phyloP scores from a whole-genome alignment of 30 jellyfish, hydroid and myxozoan genomes.

The Clytia hemisphaerica region DNA sequence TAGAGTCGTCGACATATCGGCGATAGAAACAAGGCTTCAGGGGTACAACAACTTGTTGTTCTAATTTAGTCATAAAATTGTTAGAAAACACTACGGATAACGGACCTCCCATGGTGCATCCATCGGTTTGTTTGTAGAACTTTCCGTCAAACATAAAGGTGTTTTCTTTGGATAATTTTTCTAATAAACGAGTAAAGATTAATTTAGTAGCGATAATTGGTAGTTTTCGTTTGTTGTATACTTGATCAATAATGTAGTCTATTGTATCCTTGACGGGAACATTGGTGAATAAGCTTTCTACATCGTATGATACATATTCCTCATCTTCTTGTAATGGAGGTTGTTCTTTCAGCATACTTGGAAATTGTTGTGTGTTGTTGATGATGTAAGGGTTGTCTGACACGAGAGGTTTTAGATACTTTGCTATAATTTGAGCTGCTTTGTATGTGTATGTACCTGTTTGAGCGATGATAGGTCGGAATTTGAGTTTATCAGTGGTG shows the following conservation, averaged over 20 bases:
- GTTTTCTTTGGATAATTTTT: neutral
- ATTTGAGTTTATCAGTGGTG: conserved; percentile 8
- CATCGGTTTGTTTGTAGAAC: too few species aligned
- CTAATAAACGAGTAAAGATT: neutral
- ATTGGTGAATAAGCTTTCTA: too few species aligned
- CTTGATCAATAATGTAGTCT: neutral
- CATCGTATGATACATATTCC: too few species aligned
- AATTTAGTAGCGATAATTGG: neutral
- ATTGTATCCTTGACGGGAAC: conserved; percentile 25
- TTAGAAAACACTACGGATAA: conserved; percentile 13
- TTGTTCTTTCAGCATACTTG: neutral
- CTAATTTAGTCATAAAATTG: conserved; percentile 8
- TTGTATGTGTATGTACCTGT: conserved; percentile 8
- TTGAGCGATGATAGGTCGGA: conserved; percentile 24
- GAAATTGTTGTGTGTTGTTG: conserved; percentile 4
- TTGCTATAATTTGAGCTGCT: conserved; percentile 12
- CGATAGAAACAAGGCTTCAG: conserved; percentile 8
- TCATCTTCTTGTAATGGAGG: neutral
- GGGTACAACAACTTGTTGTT: conserved; percentile 8
- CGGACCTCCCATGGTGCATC: too few species aligned
- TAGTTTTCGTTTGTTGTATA: conserved; percentile 10
- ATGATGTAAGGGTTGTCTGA: neutral
- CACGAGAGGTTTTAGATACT: conserved; percentile 14
- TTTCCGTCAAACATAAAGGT: neutral
- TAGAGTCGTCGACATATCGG: conserved; percentile 7